Conservation (phyloP, 2,888 invertebrate genomes). For the Hirudinaria manillensis region DNA sequence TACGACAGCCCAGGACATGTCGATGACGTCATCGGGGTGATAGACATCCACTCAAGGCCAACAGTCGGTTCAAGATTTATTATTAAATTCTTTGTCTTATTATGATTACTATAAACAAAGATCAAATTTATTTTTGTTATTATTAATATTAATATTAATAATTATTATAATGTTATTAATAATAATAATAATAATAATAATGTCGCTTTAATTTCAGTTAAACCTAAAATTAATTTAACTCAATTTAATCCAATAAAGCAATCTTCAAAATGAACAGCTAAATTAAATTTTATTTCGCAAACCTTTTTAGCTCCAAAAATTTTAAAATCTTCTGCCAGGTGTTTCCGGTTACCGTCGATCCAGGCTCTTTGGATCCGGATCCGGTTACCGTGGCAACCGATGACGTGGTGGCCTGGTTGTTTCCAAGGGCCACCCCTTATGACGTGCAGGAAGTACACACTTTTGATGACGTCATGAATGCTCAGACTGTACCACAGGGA, state of each 20-base stretch:
- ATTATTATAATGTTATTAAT: background rate
- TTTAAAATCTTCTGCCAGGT: constrained; percentile 41
- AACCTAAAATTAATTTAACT: background rate
- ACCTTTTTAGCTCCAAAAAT: background rate
- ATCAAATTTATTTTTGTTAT: background rate
- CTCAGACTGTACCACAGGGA: constrained; percentile 10
- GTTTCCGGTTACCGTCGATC: constrained; percentile 49
- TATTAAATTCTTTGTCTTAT: background rate
- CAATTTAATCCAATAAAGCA: background rate
- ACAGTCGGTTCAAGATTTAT: constrained; percentile 42
- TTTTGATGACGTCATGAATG: constrained; percentile 38
- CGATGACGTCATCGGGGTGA: constrained; percentile 48
- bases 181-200: too few species aligned
- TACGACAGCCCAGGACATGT: constrained; percentile 33
- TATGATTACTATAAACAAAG: too few species aligned
- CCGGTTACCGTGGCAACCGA: constrained; percentile 48
- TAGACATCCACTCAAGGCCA: constrained; percentile 51
- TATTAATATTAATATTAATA: background rate
- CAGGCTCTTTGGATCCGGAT: constrained; percentile 46
- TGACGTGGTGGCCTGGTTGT: constrained; percentile 54
- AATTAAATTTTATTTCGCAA: background rate
- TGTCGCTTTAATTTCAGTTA: too few species aligned
- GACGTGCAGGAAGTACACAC: constrained; percentile 46
- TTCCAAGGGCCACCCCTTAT: constrained; percentile 43
- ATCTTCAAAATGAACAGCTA: background rate